Conservation (phyloP, 2,797 vertebrate genomes). For the Neoniphon sammara region DNA sequence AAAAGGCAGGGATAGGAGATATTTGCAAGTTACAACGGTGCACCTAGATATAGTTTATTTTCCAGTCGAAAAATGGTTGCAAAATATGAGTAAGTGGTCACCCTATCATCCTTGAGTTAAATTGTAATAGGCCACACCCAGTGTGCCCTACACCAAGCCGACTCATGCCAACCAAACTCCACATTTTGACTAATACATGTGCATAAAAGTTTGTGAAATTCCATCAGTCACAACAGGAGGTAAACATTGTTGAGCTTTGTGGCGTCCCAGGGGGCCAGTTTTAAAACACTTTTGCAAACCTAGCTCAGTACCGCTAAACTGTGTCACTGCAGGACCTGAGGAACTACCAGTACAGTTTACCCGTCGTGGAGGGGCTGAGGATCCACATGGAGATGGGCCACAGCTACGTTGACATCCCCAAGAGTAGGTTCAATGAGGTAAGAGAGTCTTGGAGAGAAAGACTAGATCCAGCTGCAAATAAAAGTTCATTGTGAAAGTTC, state of each 20-base stretch:
- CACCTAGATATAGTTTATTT: too few species aligned
- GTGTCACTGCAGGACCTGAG: conserved; percentile 87
- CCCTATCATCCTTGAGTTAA: too few species aligned
- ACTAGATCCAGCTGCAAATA: background rate
- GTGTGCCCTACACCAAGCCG: too few species aligned
- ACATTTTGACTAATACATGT: too few species aligned
- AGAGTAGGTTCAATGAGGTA: conserved; percentile 89
- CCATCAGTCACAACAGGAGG: background rate
- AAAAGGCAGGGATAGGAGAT: too few species aligned
- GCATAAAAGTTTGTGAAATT: too few species aligned
- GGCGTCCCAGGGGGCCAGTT: background rate
- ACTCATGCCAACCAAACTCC: too few species aligned
- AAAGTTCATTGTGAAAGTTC: background rate
- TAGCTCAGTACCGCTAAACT: background rate
- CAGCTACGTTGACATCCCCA: conserved; percentile 94
- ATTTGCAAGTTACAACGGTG: too few species aligned
- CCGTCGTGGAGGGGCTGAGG: conserved; percentile 88
- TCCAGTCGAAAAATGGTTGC: too few species aligned
- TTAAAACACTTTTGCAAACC: background rate
- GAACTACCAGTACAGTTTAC: conserved; percentile 95
- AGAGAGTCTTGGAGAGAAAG: conserved; percentile 31
- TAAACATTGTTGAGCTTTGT: background rate
- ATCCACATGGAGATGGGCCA: conserved; percentile 97
- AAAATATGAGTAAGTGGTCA: too few species aligned
- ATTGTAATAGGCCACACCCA: too few species aligned